Percentiles rank a stretch among this genome's conserved stretches.
These are phyloP conservation scores for Accipiter fasciatus DNA, from an alignment of 2,797 vertebrate species.

Conservation along the genomic window DNA sequence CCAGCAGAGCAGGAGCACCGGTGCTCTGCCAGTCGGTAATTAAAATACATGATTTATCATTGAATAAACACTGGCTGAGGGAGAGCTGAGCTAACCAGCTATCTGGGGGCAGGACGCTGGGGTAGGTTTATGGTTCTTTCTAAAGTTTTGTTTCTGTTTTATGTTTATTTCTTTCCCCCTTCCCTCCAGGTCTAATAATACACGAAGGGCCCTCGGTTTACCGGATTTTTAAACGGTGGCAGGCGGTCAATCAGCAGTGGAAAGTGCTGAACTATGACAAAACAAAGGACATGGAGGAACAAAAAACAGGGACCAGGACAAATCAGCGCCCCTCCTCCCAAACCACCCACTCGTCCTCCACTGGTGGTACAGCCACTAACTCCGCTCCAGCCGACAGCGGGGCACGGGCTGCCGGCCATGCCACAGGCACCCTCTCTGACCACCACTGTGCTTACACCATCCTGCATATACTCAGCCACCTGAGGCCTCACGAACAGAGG, in stretches of 20 bases:
- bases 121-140: not conserved
- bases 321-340: slow-evolving; percentile 85
- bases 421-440: slow-evolving; percentile 81
- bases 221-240: slow-evolving; percentile 98
- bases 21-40: not conserved
- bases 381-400: slow-evolving; percentile 74
- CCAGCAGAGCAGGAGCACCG: not conserved
- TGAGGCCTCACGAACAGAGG: slow-evolving; percentile 89
- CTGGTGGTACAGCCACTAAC: slow-evolving; percentile 80
- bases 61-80: not conserved
- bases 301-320: slow-evolving; percentile 84
- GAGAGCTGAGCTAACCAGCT: not conserved
- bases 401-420: slow-evolving; percentile 70
- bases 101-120: not conserved
- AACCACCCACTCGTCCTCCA: slow-evolving; percentile 85
- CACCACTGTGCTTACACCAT: slow-evolving; percentile 98
- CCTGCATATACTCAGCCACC: slow-evolving; percentile 95
- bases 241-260: slow-evolving; percentile 99
- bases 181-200: slow-evolving; percentile 87
- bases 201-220: slow-evolving; percentile 98
- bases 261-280: slow-evolving; percentile 99
- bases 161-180: slow-evolving; percentile 47
- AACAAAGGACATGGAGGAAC: slow-evolving; percentile 89
- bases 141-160: slow-evolving; percentile 26
- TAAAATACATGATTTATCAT: not conserved